phyloP scores from a whole-genome alignment of 2,113 vertebrate species.

The Stegastes partitus region DNA sequence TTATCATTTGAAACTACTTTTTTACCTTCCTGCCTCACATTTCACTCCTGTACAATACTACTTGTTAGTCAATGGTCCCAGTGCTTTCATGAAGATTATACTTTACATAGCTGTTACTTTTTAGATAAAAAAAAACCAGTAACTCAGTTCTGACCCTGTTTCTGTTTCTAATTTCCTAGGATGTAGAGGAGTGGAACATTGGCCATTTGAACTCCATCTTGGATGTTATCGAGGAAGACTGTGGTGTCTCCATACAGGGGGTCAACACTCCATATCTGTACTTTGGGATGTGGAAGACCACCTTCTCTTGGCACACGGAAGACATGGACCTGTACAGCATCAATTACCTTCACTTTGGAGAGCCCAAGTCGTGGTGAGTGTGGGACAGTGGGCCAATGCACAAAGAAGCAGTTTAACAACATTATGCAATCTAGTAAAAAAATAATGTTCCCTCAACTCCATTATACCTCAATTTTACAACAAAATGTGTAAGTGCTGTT shows the following conservation, averaged over 20 bases:
- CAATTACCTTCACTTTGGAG: constrained; percentile 98
- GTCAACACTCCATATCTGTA: constrained; percentile 98
- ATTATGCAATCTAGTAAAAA: no score
- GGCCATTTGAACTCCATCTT: constrained; percentile 94
- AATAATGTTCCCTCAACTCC: no score
- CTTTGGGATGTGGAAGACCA: constrained; percentile 99
- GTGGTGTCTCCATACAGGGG: constrained; percentile 95
- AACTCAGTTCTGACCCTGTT: background rate
- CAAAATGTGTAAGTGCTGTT: no score
- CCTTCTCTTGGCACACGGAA: constrained; percentile 97
- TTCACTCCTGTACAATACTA: background rate
- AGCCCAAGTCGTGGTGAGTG: constrained; percentile 96
- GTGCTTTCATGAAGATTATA: background rate
- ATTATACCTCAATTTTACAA: no score
- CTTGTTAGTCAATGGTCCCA: background rate
- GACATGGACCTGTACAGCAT: constrained; percentile 99
- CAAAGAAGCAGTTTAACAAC: background rate
- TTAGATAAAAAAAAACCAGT: constrained; percentile 1
- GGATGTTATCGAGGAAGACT: constrained; percentile 95
- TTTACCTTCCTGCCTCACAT: background rate
- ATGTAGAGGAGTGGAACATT: constrained; percentile 95
- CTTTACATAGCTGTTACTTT: background rate
- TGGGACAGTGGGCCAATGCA: background rate
- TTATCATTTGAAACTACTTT: background rate
- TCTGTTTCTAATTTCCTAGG: constrained; percentile 82